Percentiles rank a stretch among this genome's conserved stretches.
Evolutionary conservation across 2,888 invertebrate species (phyloP).

Genomic region (Cylloceria caligata): DNA sequence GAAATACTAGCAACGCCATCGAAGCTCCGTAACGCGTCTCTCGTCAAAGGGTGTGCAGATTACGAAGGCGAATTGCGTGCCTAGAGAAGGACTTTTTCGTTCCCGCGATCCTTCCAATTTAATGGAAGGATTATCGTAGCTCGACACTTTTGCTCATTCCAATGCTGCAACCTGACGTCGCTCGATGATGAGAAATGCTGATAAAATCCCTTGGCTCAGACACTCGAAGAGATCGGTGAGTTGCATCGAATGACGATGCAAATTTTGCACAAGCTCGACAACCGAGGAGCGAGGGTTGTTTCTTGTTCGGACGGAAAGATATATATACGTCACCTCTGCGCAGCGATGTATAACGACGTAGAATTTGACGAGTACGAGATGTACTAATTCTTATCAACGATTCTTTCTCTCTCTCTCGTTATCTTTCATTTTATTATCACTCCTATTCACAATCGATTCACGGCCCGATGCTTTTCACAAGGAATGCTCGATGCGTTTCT

Average conservation of each 20-base stretch:
- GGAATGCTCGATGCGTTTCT: constrained; percentile 23
- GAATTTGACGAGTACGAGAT: background rate
- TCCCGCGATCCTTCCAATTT: background rate
- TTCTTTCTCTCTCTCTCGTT: background rate
- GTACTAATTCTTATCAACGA: constrained; percentile 11
- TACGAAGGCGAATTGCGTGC: background rate
- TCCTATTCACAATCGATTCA: constrained; percentile 23
- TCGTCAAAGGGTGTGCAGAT: constrained; percentile 45
- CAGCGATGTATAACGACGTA: too few species aligned
- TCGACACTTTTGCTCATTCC: constrained; percentile 5
- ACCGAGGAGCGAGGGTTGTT: constrained; percentile 10
- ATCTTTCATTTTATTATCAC: constrained; percentile 8
- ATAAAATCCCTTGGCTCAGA: constrained; percentile 37
- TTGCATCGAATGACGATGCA: constrained; percentile 66
- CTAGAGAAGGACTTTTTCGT: background rate
- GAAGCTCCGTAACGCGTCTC: constrained; percentile 31
- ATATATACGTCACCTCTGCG: background rate
- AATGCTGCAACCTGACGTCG: constrained; percentile 13
- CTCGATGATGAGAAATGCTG: constrained; percentile 14
- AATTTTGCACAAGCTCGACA: constrained; percentile 41
- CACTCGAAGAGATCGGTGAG: constrained; percentile 39
- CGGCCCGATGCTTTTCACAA: constrained; percentile 10
- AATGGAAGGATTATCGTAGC: constrained; percentile 30
- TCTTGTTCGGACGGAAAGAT: background rate
- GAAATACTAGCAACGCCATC: constrained; percentile 35